A percentile compares a stretch with the other conserved stretches of the same genome.
These are phyloP conservation scores for Charanyca ferruginea DNA, from an alignment of 2,888 invertebrate species.

Conservation along the genomic window DNA sequence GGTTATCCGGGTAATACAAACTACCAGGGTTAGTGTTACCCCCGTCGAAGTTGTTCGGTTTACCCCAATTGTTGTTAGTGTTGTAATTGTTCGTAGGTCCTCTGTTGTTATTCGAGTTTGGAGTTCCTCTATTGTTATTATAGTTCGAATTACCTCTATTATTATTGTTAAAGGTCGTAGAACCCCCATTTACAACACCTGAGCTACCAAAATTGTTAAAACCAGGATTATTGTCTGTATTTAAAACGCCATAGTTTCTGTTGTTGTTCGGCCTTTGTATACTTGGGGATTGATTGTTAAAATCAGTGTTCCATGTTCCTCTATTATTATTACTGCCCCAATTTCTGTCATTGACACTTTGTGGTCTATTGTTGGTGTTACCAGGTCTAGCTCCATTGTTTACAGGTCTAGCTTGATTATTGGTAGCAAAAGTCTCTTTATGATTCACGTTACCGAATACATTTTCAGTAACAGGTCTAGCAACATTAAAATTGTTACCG, in stretches of 20 bases:
- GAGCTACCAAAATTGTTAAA: constrained; percentile 19
- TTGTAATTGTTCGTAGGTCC: background rate
- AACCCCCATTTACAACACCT: background rate
- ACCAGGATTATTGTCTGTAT: constrained; percentile 7
- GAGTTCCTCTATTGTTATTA: background rate
- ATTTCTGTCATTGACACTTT: constrained; percentile 24
- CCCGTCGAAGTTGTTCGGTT: constrained; percentile 22
- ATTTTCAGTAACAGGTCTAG: constrained; percentile 38
- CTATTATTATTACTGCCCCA: constrained; percentile 32
- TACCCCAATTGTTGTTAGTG: background rate
- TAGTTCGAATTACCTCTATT: background rate
- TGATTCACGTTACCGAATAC: constrained; percentile 11
- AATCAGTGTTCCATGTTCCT: constrained; percentile 36
- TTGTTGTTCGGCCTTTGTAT: background rate
- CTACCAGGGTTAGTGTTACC: constrained; percentile 40
- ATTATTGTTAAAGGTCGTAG: background rate
- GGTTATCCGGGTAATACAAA: constrained; percentile 53
- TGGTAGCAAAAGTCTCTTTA: constrained; percentile 5
- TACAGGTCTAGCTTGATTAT: constrained; percentile 6
- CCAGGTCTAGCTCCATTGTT: background rate
- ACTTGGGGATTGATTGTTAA: background rate
- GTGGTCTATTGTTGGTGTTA: background rate
- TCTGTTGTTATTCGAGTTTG: background rate
- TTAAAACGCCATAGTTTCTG: constrained; percentile 27
- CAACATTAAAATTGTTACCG: constrained; percentile 5